Evolutionary conservation across 1,140 invertebrate species (phyloP).

Genomic region (Ephestia elutella): DNA sequence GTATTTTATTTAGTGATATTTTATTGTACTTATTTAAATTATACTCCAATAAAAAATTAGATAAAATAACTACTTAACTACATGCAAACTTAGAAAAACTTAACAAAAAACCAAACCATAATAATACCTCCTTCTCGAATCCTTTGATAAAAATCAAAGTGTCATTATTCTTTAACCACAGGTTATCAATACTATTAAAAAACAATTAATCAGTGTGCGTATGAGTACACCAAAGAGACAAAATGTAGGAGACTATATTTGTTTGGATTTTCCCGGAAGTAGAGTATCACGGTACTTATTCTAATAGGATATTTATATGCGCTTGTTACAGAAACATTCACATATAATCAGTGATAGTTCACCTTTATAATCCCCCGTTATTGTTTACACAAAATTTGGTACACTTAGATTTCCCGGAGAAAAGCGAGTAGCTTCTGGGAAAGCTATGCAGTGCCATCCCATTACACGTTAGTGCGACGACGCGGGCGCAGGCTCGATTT

Average conservation of each 20-base stretch:
- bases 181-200: constrained; percentile 15
- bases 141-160: not conserved
- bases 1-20: too few relatives aligned
- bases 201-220: constrained; percentile 10
- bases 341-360: too few relatives aligned
- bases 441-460: constrained; percentile 15
- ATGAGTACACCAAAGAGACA: constrained; percentile 4
- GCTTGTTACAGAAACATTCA: too few relatives aligned
- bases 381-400: not conserved
- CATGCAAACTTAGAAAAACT: too few relatives aligned
- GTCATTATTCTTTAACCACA: not conserved
- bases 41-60: too few relatives aligned
- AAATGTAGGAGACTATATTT: not conserved
- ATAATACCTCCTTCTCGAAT: too few relatives aligned
- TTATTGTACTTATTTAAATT: too few relatives aligned
- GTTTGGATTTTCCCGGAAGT: constrained; percentile 20
- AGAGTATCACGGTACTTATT: too few relatives aligned
- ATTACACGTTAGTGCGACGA: constrained; percentile 14
- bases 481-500: constrained; percentile 40
- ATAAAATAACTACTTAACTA: too few relatives aligned
- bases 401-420: constrained; percentile 7
- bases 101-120: too few relatives aligned
- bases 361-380: too few relatives aligned
- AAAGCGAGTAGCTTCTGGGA: constrained; percentile 8
- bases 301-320: too few relatives aligned